phyloP scores from a whole-genome alignment of 2,888 invertebrate species.

The Odontothrips loti region DNA sequence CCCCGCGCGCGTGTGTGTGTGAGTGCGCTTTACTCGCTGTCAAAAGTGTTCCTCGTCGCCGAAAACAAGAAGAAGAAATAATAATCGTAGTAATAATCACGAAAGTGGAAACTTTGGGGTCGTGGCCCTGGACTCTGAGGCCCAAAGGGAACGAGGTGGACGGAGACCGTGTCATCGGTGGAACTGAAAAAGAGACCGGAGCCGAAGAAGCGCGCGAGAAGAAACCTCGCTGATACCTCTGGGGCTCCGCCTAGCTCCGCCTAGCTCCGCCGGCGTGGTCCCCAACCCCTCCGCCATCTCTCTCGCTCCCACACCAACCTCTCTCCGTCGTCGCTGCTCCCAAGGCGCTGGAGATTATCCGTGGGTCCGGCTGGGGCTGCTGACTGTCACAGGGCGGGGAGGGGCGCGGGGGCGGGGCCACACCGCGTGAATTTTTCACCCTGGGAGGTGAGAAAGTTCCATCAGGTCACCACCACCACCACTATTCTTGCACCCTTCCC shows the following conservation, averaged over 20 bases:
- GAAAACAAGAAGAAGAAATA: not conserved
- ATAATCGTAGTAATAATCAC: too few species aligned
- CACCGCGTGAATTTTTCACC: constrained; percentile 13
- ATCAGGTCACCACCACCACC: not conserved
- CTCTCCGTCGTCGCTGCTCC: not conserved
- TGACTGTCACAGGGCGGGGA: not conserved
- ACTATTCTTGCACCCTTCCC: not conserved
- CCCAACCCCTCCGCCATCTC: not conserved
- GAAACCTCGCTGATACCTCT: too few species aligned
- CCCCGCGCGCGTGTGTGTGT: not conserved
- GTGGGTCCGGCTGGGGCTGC: not conserved
- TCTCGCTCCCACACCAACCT: too few species aligned
- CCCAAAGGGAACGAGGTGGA: too few species aligned
- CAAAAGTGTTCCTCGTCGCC: too few species aligned
- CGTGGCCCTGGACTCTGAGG: too few species aligned
- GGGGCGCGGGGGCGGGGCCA: not conserved
- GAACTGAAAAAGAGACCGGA: too few species aligned
- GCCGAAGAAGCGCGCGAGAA: too few species aligned
- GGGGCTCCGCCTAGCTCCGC: not conserved
- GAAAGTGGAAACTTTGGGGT: too few species aligned
- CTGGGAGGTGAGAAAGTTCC: not conserved
- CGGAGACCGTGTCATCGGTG: too few species aligned
- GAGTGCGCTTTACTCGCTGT: not conserved
- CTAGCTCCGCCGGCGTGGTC: not conserved
- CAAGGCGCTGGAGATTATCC: constrained; percentile 9